Conservation (phyloP, 1,140 invertebrate genomes). For the Plodia interpunctella region DNA sequence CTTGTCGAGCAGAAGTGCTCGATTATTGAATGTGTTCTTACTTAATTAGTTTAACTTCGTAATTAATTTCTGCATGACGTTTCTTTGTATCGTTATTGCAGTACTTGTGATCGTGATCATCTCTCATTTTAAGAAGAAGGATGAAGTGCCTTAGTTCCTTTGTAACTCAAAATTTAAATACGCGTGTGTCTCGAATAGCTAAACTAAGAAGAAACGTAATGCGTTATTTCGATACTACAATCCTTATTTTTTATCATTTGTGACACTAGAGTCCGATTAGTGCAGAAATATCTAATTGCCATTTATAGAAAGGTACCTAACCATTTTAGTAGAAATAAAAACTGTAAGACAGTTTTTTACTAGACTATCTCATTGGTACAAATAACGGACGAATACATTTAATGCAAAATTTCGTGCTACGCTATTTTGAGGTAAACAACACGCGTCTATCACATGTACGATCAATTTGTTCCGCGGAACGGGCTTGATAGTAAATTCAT, state of each 20-base stretch:
- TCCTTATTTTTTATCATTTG: no score
- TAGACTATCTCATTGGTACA: neutral
- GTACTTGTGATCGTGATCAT: no score
- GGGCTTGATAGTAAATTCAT: neutral
- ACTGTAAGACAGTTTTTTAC: no score
- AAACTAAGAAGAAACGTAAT: neutral
- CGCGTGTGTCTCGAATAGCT: neutral
- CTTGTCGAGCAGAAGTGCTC: neutral
- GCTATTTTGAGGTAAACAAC: conserved; percentile 5
- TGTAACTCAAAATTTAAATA: neutral
- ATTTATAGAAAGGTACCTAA: no score
- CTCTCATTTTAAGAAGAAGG: no score
- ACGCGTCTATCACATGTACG: conserved; percentile 1
- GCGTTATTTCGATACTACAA: neutral
- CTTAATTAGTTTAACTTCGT: conserved; percentile 8
- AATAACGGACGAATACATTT: neutral
- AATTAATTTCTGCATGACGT: conserved; percentile 4
- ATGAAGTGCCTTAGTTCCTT: no score
- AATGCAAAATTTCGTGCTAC: neutral
- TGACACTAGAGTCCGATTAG: no score
- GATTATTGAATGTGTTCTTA: neutral
- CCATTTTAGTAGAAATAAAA: no score
- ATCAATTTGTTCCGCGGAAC: neutral
- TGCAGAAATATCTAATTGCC: no score
- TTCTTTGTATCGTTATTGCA: neutral